Base-by-base conservation (phyloP, 1,140 invertebrate species). In the Bicyclus anynana region DNA sequence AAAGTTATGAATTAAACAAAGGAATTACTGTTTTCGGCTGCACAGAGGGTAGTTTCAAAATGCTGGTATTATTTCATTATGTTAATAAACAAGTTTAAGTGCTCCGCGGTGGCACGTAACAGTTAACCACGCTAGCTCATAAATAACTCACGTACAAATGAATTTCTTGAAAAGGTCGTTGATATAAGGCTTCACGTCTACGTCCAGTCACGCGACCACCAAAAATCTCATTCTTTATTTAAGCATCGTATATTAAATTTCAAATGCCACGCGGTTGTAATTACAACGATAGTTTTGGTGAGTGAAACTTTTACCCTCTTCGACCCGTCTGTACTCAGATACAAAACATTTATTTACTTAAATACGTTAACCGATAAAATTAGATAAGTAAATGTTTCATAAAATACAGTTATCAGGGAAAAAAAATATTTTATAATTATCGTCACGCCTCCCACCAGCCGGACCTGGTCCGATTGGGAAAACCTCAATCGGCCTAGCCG, bases 151-250 rank as follows among this genome's bases (percentile, higher is more conserved):
- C 26, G 62, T 59, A 56, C 69, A 75, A 83, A 79, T 80, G 76
- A 83, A 83, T 76, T 80, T 77, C 80, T 79, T 79, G 74, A 80
- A 80, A 80, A 80, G 74, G 77, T 77, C 80, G 72, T 74, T 65
- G 71, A 80, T 75, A 76, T 80, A 59, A 44, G 50, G 48, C 47
- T 77, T 70, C 69, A 79, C 70, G 71, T 74, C 67, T 71, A 48
- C 53, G 69, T 67, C 65, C 70, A 72, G 76, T 74, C 80, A 83
- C 77, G 80, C 80, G 53, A 82, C 64, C 54, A 29, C 72, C 53
- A 13, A 59, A 62, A 61, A 23, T 61, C 37, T 40, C 47, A 55
- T 61, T 18, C 35, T 40, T 61, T 59, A 59, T 59, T 48, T 48
- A 59, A 27, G 23, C 49, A 47, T 56, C 33, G 33, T 40, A 27